These are phyloP conservation scores for Sula dactylatra DNA, from an alignment of 2,113 vertebrate species.

Conservation along the genomic window DNA sequence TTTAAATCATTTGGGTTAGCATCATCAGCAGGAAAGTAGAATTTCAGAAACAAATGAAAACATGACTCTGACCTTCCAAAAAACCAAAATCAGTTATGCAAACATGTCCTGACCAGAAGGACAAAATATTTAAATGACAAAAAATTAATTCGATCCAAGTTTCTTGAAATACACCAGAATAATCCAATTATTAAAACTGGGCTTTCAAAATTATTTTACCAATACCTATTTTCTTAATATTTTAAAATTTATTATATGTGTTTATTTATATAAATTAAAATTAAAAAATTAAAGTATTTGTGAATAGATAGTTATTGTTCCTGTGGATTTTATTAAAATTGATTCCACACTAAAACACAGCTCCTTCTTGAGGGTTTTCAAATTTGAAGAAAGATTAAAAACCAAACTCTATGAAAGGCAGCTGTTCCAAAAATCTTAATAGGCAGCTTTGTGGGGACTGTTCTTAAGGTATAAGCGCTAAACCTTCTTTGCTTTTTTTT, in stretches of 20 bases:
- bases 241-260: background rate
- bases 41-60: conserved; percentile 1
- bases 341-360: background rate
- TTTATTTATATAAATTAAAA: background rate
- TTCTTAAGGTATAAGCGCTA: background rate
- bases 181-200: background rate
- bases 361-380: background rate
- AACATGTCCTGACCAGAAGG: background rate
- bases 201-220: background rate
- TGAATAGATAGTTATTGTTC: background rate
- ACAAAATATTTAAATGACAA: background rate
- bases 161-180: background rate
- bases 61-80: background rate
- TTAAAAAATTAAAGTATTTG: background rate
- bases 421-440: background rate
- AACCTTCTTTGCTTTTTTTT: background rate
- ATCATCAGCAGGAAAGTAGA: background rate
- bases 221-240: no score
- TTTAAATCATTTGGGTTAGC: background rate
- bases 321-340: background rate
- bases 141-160: background rate
- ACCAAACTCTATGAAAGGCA: background rate
- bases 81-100: background rate
- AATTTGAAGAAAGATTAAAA: background rate
- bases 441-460: background rate